A percentile compares a stretch with the other conserved stretches of the same genome.
phyloP scores from a whole-genome alignment of 2,113 vertebrate species.

The Oreochromis spilurus region DNA sequence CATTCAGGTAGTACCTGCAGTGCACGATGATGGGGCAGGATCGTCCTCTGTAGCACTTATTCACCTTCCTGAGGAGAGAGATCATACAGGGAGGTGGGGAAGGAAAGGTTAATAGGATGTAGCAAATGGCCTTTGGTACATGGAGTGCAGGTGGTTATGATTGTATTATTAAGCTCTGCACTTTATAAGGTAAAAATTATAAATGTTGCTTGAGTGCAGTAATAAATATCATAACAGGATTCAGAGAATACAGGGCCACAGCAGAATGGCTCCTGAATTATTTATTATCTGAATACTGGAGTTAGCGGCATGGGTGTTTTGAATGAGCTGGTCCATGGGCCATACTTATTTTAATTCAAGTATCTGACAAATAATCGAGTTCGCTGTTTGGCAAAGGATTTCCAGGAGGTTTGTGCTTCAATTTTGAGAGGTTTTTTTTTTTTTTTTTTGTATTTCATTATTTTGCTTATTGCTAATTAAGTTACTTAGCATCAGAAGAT shows the following conservation, averaged over 20 bases:
- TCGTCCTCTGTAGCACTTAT: slow-evolving; percentile 97
- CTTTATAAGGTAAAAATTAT: background rate
- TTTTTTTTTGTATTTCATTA: background rate
- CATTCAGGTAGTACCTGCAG: slow-evolving; percentile 80
- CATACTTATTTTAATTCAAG: background rate
- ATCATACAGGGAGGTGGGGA: background rate
- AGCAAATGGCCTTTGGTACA: background rate
- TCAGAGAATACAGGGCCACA: background rate
- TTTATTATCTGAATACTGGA: background rate
- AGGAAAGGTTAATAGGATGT: background rate
- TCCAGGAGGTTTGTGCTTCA: background rate
- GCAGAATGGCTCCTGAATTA: too few relatives aligned
- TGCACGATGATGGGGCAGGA: slow-evolving; percentile 98
- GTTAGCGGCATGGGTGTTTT: background rate
- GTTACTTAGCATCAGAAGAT: background rate
- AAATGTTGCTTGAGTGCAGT: background rate
- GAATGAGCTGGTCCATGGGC: background rate
- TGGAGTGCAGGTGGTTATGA: background rate
- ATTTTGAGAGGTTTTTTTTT: background rate
- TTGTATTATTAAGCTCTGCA: background rate
- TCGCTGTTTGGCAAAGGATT: background rate
- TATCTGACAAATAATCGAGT: background rate
- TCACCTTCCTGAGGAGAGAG: slow-evolving; percentile 88
- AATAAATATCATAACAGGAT: background rate
- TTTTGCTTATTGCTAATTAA: background rate